Evolutionary conservation across 2,888 invertebrate species (phyloP), one percentile per base, ranked within the genome.

Genomic region (Plebejus anna): DNA sequence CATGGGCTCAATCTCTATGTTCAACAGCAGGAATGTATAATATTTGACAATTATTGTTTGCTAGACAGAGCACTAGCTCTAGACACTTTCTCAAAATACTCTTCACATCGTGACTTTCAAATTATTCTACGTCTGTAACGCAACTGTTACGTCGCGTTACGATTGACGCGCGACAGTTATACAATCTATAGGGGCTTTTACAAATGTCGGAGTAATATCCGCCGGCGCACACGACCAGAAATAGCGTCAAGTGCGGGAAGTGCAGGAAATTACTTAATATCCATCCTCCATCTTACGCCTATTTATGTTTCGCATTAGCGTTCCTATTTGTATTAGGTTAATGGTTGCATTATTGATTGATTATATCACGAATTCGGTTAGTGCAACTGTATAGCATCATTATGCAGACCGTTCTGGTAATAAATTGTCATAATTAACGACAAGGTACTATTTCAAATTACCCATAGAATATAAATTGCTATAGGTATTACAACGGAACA

Each of bases 191-290:
- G 32, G 66, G 66, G 66, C 66, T 6, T 36, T 66, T 22, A 59
- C 57, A 76, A 72, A 16, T 70, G 70, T 57, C 76, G 75, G 76
- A 73, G 82, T 84, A 85, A 88, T 87, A 86, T 88, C 87, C 87
- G 85, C 79, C 80, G 77, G 80, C 82, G 79, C 82, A 82, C 81
- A 79, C 79, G 82, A 81, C 79, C 77, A 79, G 75, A 79, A 82
- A 82, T 80, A 77, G 79, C 81, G 81, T 80, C 80, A 80, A 80
- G 77, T 80, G 79, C 79, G 79, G 78, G 81, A 80, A 81, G 79
- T 80, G 75, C 78, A 84, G 87, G 88, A 88, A 88, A 88, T 87
- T 83, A 84, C 84, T 85, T 81, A 83, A 82, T 82, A 81, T 82
- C 80, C 82, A 81, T 77, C 80, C 76, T 57, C 55, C 70, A 66